Base-by-base conservation (phyloP, 2,113 vertebrate genomes). In the Prunella fulvescens region DNA sequence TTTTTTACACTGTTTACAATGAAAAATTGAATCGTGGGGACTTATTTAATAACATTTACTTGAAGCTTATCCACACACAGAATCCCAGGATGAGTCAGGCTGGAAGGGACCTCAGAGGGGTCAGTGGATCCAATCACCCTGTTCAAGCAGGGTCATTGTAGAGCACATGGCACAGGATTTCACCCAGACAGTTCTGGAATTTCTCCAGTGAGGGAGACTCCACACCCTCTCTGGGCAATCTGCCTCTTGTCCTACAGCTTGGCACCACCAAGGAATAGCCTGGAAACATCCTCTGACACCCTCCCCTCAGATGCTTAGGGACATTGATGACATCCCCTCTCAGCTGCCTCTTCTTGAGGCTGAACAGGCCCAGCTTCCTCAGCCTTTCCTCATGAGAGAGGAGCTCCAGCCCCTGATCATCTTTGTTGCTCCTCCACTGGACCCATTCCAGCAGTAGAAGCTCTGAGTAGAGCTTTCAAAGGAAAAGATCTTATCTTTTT, bases 401-500 rank as follows among this genome's bases (percentile, higher is more conserved):
- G 10, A 50, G 18, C 4, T 65, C 8, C 50, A 19, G 45, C 24
- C 39, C 53, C 14, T n/a, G 3, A 40, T 13, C 39, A 29, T 24
- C 39, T n/a, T 39, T 39, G 16, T 3, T 40, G 12, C 45, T 12
- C 26, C 37, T 37, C 3, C 23, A 10, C 24, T 45, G 16, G 23
- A n/a, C 23, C 23, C 4, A 3, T 10, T 53, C 45, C n/a, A 53
- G 47, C 0, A 45, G 9, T n/a, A n/a, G n/a, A n/a, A n/a, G n/a
- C n/a, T n/a, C 19, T 31, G 16, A 74, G 28, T 0, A 45, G 19
- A 65, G 26, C 24, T 88, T 93, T 44, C 37, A 81, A 61, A 85
- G 12, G 18, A 5, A 18, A 67, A 58, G 35, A 81, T 5, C 16
- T 35, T 4, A 19, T 14, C n/a, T 0, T 2, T 54, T 0, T 31